These are phyloP conservation scores for Lepetodrilus schrolli DNA, from an alignment of 2,888 invertebrate genomes.

Conservation along the genomic window DNA sequence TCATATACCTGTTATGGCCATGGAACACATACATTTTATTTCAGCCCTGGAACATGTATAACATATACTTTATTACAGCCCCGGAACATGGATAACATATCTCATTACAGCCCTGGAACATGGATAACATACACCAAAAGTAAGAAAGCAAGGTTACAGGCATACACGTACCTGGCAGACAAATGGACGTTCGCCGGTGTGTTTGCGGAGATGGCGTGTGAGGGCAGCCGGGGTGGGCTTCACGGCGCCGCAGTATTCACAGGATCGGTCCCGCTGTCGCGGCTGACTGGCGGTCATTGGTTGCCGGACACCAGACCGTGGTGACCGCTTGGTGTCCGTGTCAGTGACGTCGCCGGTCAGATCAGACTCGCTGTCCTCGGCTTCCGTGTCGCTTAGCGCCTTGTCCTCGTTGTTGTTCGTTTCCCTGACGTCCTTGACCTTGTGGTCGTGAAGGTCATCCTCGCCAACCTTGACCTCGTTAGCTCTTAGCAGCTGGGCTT, in stretches of 20 bases:
- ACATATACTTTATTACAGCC: not conserved
- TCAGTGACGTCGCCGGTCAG: not conserved
- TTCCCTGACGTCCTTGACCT: not conserved
- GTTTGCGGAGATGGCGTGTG: slow-evolving; percentile 67
- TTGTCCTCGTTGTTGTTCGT: not conserved
- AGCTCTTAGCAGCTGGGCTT: not conserved
- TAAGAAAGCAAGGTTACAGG: not conserved
- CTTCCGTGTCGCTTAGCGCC: not conserved
- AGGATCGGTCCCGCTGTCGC: slow-evolving; percentile 51
- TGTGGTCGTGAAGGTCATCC: not conserved
- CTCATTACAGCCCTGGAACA: not conserved
- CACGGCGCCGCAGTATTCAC: slow-evolving; percentile 68
- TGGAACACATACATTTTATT: not conserved
- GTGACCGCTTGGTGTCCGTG: not conserved
- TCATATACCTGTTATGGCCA: not conserved
- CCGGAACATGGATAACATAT: not conserved
- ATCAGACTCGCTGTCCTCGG: slow-evolving; percentile 28
- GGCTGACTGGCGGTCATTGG: slow-evolving; percentile 24
- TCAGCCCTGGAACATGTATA: not conserved
- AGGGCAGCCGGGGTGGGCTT: slow-evolving; percentile 70
- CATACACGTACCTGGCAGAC: slow-evolving; percentile 56
- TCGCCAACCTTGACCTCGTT: not conserved
- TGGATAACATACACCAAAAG: not conserved
- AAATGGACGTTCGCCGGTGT: slow-evolving; percentile 71
- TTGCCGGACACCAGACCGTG: not conserved